Percentiles rank a stretch among this genome's conserved stretches.
Evolutionary conservation across 2,888 invertebrate species (phyloP).

Genomic region (Shargacucullia verbasci): DNA sequence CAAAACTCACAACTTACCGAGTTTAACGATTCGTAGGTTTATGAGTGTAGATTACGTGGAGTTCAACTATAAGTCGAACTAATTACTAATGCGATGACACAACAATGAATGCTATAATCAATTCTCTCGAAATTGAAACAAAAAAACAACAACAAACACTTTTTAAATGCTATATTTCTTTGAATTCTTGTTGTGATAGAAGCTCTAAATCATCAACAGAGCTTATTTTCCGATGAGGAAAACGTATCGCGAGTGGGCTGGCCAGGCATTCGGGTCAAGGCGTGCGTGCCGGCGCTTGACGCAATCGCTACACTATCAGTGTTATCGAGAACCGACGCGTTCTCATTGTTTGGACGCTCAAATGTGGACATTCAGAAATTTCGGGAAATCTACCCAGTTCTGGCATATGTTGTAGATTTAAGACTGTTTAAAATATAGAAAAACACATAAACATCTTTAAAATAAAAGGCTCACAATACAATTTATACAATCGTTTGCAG

Average conservation of each 20-base stretch:
- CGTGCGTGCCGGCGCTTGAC: slow-evolving; percentile 66
- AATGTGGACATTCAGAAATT: slow-evolving; percentile 6
- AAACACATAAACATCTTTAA: not conserved
- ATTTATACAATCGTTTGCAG: not conserved
- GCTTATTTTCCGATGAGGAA: slow-evolving; percentile 57
- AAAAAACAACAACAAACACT: too few relatives aligned
- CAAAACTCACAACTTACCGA: too few relatives aligned
- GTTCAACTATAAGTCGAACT: too few relatives aligned
- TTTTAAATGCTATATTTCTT: too few relatives aligned
- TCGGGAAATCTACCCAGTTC: slow-evolving; percentile 3
- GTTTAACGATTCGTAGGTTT: too few relatives aligned
- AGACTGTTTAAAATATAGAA: too few relatives aligned
- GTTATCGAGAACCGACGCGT: slow-evolving; percentile 50
- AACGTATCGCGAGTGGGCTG: slow-evolving; percentile 52
- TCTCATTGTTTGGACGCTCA: slow-evolving; percentile 34
- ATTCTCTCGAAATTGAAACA: too few relatives aligned
- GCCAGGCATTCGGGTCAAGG: slow-evolving; percentile 81
- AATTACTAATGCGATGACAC: too few relatives aligned
- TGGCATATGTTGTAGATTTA: not conserved
- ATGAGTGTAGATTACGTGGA: too few relatives aligned
- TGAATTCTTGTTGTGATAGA: not conserved
- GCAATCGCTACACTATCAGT: slow-evolving; percentile 71
- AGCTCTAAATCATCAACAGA: slow-evolving; percentile 15
- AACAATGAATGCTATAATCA: too few relatives aligned
- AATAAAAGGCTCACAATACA: not conserved